Percentiles rank a stretch among this genome's conserved stretches.
phyloP scores from a whole-genome alignment of 2,888 invertebrate genomes.

The Agonopterix arenella region DNA sequence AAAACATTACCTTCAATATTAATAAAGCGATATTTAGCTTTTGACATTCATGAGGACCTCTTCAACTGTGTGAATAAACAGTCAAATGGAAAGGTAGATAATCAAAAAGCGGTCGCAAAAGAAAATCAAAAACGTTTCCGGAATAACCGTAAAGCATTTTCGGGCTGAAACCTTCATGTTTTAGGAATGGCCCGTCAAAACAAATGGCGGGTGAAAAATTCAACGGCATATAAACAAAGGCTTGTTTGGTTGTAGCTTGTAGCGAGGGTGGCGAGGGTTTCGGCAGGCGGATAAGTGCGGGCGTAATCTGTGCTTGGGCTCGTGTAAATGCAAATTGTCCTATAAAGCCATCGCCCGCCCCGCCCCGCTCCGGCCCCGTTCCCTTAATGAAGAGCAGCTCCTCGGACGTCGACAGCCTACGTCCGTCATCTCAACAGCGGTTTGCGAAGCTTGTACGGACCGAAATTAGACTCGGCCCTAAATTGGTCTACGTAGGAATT shows the following conservation, averaged over 20 bases:
- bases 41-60: conserved; percentile 12
- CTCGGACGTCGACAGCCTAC: conserved; percentile 51
- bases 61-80: conserved; percentile 4
- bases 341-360: conserved; percentile 63
- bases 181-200: conserved; percentile 60
- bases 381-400: conserved; percentile 69
- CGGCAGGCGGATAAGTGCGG: conserved; percentile 69
- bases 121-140: conserved; percentile 37
- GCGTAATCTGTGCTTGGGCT: conserved; percentile 71
- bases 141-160: conserved; percentile 43
- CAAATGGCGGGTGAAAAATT: conserved; percentile 69
- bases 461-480: conserved; percentile 57
- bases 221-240: conserved; percentile 68
- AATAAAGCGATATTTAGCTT: conserved; percentile 10
- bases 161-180: conserved; percentile 45
- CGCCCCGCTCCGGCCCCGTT: conserved; percentile 29
- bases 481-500: conserved; percentile 28
- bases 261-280: conserved; percentile 54
- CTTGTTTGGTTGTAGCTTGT: conserved; percentile 57
- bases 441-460: conserved; percentile 48
- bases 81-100: conserved; percentile 21
- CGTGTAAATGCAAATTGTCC: conserved; percentile 77
- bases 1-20: conserved; percentile 11
- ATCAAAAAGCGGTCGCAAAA: conserved; percentile 34
- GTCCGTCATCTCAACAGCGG: conserved; percentile 67